Percentiles rank a stretch among this genome's conserved stretches.
Evolutionary conservation across 2,113 vertebrate species (phyloP).

Genomic region (Rhipidura dahli): DNA sequence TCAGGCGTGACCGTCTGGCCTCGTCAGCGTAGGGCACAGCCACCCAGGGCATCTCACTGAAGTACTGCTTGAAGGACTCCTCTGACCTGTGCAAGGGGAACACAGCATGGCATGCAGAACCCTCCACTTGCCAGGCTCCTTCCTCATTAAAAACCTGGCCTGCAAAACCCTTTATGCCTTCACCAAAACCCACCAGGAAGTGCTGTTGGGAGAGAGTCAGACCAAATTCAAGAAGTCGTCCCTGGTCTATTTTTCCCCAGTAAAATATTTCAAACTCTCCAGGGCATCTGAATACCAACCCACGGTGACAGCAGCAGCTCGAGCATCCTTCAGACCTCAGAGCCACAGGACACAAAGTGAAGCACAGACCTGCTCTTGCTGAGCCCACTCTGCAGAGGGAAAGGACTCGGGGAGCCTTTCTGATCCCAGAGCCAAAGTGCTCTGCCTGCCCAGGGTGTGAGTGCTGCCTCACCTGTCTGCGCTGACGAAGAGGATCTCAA

Average conservation of each 20-base stretch:
- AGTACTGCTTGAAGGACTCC: slow-evolving; percentile 98
- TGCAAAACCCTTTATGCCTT: neutral
- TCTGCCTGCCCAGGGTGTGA: neutral
- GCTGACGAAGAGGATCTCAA: slow-evolving; percentile 97
- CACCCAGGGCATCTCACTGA: slow-evolving; percentile 98
- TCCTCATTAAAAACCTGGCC: neutral
- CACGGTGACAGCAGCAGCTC: neutral
- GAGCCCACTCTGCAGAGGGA: neutral
- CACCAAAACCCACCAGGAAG: neutral
- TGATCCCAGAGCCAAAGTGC: neutral
- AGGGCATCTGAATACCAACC: neutral
- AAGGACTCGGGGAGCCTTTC: neutral
- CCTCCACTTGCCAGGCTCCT: neutral
- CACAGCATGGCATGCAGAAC: neutral
- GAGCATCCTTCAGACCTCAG: neutral
- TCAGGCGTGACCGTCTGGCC: slow-evolving; percentile 89
- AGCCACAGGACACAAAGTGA: neutral
- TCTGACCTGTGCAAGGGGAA: slow-evolving; percentile 81
- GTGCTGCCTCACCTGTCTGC: slow-evolving; percentile 86
- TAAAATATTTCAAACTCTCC: neutral
- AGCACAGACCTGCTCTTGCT: neutral
- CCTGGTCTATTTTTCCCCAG: rapidly evolving
- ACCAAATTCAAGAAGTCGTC: neutral
- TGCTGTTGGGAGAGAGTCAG: neutral
- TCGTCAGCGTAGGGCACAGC: slow-evolving; percentile 92